Percentiles rank a stretch among this genome's conserved stretches.
phyloP scores from a whole-genome alignment of 2,113 vertebrate genomes.

The Trachemys scripta region DNA sequence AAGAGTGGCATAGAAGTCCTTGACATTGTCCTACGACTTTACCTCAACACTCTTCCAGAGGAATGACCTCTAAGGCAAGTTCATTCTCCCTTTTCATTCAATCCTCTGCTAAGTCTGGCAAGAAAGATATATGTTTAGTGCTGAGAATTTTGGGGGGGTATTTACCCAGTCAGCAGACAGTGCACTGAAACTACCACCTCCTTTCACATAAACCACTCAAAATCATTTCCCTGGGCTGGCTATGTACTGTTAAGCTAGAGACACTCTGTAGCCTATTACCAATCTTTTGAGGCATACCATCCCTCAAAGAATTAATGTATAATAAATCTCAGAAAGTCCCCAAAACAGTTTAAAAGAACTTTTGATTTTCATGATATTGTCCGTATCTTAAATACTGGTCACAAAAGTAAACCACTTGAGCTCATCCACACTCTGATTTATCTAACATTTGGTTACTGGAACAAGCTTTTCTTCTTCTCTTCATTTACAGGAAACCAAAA shows the following conservation, averaged over 20 bases:
- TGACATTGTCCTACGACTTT: not conserved
- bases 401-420: constrained; percentile 11
- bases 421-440: not conserved
- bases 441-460: not conserved
- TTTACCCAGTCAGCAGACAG: not conserved
- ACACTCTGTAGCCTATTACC: not conserved
- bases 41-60: constrained; percentile 59
- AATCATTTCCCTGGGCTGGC: not conserved
- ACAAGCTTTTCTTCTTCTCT: not conserved
- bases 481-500: not conserved
- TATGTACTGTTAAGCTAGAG: not conserved
- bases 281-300: not conserved
- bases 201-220: not conserved
- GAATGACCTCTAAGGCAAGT: constrained; percentile 57
- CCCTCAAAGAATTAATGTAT: not conserved
- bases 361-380: constrained; percentile 8
- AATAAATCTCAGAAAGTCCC: constrained; percentile 2
- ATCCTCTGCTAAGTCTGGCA: constrained; percentile 5
- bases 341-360: not conserved
- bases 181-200: not conserved
- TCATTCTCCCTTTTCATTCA: constrained; percentile 31
- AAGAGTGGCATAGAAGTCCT: constrained; percentile 40
- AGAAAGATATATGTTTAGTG: not conserved
- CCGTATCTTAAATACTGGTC: not conserved
- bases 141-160: not conserved